Evolutionary conservation across 2,797 vertebrate species (phyloP), one percentile per base, ranked within the genome.

Genomic region (Martes flavigula): DNA sequence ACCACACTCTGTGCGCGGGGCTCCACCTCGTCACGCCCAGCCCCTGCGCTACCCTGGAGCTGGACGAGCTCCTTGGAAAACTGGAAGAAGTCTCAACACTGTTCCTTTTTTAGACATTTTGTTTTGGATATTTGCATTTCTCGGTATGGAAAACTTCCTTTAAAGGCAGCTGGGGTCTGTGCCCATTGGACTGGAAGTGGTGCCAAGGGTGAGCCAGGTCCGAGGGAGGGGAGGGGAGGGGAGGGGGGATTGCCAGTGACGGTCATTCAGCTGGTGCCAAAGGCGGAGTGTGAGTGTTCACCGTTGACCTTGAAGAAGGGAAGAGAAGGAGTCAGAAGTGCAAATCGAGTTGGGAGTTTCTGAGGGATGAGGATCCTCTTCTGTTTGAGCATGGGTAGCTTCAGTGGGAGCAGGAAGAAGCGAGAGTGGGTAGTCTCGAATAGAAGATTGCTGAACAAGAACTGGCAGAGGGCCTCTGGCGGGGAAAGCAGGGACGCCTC

Each of bases 11-110:
- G 25, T 93, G 95, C 90, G 46, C 46, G 7, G 91, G 97, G 91
- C 95, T 87, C 56, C 7, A 1, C 87, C 83, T 17, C 66, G 25
- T 93, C 40, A 78, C 32, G 48, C 32, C 82, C n/a, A 20, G 62
- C 51, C 51, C 87, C 60, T 25, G 60, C 40, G 91, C 32, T 89
- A 46, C 40, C 81, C 23, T 86, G 92, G 87, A 93, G 94, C 96
- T 94, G 20, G 97, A 98, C 87, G 62, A 18, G 94, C 96, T 98
- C 98, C 97, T 91, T 27, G 84, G 83, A 81, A 98, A 97, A 98
- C 98, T 96, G 96, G 96, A 97, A 98, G 98, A 98, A 98, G 98
- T 99, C 98, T 85, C 3, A 97, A 98, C 98, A 98, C 98, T 98
- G 97, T 98, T 97, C 91, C 70, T 32, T 97, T 98, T 91, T 54